Conservation (phyloP, 1,140 invertebrate species). For the Orchestia grillus region DNA sequence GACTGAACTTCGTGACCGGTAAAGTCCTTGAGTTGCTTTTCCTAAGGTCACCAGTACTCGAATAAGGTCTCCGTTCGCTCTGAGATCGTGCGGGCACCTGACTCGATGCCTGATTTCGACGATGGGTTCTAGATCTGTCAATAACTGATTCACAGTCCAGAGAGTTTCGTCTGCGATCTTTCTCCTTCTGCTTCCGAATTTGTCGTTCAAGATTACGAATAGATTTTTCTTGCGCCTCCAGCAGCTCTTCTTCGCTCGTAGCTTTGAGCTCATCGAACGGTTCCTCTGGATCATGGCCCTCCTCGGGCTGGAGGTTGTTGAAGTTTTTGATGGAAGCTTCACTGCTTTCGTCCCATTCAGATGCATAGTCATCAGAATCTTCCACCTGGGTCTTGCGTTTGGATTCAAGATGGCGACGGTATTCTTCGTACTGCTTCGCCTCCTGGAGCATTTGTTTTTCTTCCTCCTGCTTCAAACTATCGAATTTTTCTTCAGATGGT, state of each 20-base stretch:
- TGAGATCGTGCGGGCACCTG: slow-evolving; percentile 1
- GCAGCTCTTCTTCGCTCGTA: slow-evolving; percentile 67
- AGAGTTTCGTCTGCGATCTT: slow-evolving; percentile 61
- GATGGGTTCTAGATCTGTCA: background rate
- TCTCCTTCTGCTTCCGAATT: slow-evolving; percentile 65
- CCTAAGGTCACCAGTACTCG: slow-evolving; percentile 63
- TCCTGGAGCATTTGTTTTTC: slow-evolving; percentile 58
- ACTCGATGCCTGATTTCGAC: background rate
- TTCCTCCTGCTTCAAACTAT: slow-evolving; percentile 52
- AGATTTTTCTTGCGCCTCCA: slow-evolving; percentile 67
- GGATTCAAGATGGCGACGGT: slow-evolving; percentile 64
- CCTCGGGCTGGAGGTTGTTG: background rate
- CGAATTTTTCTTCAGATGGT: slow-evolving; percentile 40
- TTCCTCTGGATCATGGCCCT: slow-evolving; percentile 58
- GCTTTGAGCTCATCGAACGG: slow-evolving; percentile 64
- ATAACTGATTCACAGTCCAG: slow-evolving; percentile 22
- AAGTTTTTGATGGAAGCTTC: background rate
- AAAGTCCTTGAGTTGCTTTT: slow-evolving; percentile 60
- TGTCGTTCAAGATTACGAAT: slow-evolving; percentile 67
- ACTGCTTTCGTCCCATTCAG: slow-evolving; percentile 62
- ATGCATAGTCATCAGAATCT: slow-evolving; percentile 68
- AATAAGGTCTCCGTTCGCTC: background rate
- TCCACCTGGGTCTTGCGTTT: slow-evolving; percentile 63
- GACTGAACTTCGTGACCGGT: slow-evolving; percentile 66
- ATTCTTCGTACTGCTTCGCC: slow-evolving; percentile 63